phyloP scores from a whole-genome alignment of 2,888 invertebrate species.

The Troilus luridus region DNA sequence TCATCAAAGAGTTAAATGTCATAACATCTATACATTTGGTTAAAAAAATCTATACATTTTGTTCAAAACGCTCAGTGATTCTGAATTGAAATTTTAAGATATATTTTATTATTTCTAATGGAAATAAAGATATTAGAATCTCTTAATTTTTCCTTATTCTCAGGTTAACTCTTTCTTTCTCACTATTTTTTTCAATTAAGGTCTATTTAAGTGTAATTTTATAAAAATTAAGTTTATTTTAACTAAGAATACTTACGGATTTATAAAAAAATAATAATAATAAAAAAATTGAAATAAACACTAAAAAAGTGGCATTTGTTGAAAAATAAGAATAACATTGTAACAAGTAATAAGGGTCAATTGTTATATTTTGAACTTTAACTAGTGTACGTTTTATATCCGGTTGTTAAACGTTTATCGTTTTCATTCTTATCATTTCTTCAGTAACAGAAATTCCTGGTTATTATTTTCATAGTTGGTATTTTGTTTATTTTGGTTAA shows the following conservation, averaged over 20 bases:
- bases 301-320: neutral
- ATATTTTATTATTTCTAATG: neutral
- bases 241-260: neutral
- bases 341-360: conserved; percentile 8
- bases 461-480: neutral
- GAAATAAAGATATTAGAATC: neutral
- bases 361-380: neutral
- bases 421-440: neutral
- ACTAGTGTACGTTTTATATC: neutral
- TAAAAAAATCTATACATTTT: too few species aligned
- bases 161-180: neutral
- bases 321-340: neutral
- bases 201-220: neutral
- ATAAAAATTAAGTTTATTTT: neutral
- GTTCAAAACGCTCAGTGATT: neutral
- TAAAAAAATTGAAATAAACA: neutral
- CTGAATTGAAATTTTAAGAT: neutral
- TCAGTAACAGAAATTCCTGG: neutral
- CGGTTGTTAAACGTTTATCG: neutral
- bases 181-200: neutral
- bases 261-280: too few species aligned
- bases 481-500: neutral
- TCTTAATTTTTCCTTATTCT: neutral
- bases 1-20: too few species aligned
- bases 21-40: too few species aligned